Percentiles rank a stretch among this genome's conserved stretches.
Conservation (phyloP, 1,140 invertebrate species). For the Philotrypesis tridentata region DNA sequence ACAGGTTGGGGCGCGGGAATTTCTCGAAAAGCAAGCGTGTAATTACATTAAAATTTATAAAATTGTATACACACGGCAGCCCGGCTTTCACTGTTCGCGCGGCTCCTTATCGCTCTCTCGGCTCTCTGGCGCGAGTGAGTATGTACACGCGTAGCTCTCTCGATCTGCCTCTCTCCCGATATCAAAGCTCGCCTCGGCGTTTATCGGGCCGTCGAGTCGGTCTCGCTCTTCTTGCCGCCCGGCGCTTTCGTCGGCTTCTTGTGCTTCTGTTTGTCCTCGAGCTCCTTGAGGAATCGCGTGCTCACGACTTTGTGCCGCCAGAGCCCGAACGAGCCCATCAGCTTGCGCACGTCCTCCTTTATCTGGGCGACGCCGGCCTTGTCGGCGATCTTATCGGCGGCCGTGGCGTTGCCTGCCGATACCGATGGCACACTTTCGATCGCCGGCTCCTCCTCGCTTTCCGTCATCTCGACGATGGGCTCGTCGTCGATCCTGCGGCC, state of each 20-base stretch:
- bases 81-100: neutral
- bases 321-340: neutral
- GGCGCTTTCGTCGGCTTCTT: neutral
- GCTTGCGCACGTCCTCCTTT: neutral
- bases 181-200: neutral
- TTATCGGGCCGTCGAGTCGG: neutral
- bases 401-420: neutral
- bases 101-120: neutral
- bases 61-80: neutral
- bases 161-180: neutral
- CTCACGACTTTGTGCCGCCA: constrained; percentile 5
- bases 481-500: neutral
- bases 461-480: neutral
- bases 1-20: too few relatives aligned
- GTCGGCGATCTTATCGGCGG: neutral
- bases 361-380: too few relatives aligned
- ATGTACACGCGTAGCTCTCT: too few relatives aligned
- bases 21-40: neutral
- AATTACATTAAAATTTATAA: neutral
- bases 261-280: neutral
- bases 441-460: constrained; percentile 5
- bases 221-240: neutral
- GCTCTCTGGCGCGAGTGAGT: too few relatives aligned
- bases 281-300: neutral
- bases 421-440: neutral